Percentiles rank a stretch among this genome's conserved stretches.
phyloP scores from a whole-genome alignment of 1,140 invertebrate species.

The Leptoteleia sp. region DNA sequence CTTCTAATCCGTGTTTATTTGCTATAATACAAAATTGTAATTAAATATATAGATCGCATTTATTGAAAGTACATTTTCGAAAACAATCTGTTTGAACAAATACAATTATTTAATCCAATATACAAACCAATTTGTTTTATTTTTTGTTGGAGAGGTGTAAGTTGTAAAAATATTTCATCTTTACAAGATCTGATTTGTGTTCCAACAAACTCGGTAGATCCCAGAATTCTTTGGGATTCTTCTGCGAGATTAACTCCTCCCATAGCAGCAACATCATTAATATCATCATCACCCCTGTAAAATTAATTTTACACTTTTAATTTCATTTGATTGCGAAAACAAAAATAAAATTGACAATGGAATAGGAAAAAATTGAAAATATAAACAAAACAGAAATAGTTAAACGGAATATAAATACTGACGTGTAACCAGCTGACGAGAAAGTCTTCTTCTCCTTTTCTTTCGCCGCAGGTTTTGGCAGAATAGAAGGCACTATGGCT shows the following conservation, averaged over 20 bases:
- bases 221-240: conserved; percentile 96
- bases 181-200: conserved; percentile 97
- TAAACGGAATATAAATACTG: conserved; percentile 41
- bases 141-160: conserved; percentile 88
- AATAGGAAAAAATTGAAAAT: conserved; percentile 8
- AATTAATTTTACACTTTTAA: conserved; percentile 6
- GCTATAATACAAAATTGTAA: no score
- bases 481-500: conserved; percentile 79
- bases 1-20: conserved; percentile 91
- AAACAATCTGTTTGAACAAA: not conserved
- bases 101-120: conserved; percentile 24
- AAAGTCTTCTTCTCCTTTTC: conserved; percentile 86
- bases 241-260: conserved; percentile 99
- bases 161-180: conserved; percentile 94
- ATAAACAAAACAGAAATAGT: no score
- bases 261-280: conserved; percentile 99
- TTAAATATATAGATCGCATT: no score
- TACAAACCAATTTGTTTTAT: conserved; percentile 88
- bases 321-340: no score
- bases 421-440: conserved; percentile 82
- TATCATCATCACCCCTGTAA: conserved; percentile 92
- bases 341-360: no score
- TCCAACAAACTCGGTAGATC: conserved; percentile 96
- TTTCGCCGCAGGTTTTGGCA: conserved; percentile 81
- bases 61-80: no score